Evolutionary conservation across 2,113 vertebrate species (phyloP).

Genomic region (Arizona elegans): DNA sequence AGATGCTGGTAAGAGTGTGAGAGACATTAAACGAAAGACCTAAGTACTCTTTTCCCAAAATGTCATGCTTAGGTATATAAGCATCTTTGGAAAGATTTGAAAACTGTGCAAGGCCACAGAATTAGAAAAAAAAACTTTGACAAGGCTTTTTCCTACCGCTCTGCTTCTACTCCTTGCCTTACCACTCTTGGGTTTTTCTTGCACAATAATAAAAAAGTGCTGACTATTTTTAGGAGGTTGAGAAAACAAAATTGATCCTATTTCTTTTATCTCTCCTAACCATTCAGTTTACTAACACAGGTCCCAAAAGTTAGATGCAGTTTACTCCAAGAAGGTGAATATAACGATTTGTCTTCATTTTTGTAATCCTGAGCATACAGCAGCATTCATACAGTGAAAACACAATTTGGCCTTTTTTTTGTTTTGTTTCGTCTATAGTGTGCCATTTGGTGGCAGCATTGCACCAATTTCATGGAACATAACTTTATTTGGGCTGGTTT

Average conservation of each 20-base stretch:
- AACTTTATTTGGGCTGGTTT: accelerated
- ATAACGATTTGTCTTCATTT: neutral
- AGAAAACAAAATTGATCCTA: neutral
- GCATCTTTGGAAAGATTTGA: neutral
- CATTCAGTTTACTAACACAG: neutral
- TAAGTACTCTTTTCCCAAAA: neutral
- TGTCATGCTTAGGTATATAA: neutral
- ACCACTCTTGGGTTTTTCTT: neutral
- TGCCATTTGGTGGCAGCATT: conserved; percentile 70
- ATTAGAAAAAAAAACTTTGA: neutral
- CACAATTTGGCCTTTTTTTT: accelerated
- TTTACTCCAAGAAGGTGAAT: neutral
- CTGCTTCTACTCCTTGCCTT: neutral
- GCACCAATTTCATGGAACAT: conserved; percentile 29
- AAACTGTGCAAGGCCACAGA: neutral
- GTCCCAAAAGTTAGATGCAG: neutral
- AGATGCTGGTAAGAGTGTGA: neutral
- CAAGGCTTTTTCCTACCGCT: neutral
- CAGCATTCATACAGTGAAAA: neutral
- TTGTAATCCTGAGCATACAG: accelerated
- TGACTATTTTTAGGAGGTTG: neutral
- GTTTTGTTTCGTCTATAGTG: accelerated
- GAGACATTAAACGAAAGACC: neutral
- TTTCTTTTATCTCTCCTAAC: neutral
- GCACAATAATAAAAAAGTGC: neutral